phyloP scores from a whole-genome alignment of 2,888 invertebrate species.

The Cantharis nigra region DNA sequence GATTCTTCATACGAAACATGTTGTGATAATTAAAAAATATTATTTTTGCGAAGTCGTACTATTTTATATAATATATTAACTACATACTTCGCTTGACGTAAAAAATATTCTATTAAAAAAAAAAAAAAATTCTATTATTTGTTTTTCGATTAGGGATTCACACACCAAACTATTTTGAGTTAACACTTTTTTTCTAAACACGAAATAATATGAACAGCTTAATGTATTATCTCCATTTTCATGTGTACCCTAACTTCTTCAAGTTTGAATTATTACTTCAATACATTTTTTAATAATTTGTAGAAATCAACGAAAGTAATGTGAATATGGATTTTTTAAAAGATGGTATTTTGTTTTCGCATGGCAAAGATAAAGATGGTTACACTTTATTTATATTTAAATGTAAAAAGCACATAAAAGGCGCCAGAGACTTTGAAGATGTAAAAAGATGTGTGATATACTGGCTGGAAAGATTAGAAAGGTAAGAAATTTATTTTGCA shows the following conservation, averaged over 20 bases:
- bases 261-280: neutral
- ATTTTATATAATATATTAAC: too few species aligned
- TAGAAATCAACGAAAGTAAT: conserved; percentile 72
- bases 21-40: too few species aligned
- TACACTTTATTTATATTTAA: conserved; percentile 77
- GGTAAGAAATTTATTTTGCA: conserved; percentile 53
- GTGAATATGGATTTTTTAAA: conserved; percentile 74
- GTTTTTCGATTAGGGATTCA: neutral
- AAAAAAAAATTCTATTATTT: too few species aligned
- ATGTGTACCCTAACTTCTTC: too few species aligned
- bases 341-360: conserved; percentile 77
- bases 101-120: too few species aligned
- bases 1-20: too few species aligned
- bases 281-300: conserved; percentile 31
- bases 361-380: conserved; percentile 81
- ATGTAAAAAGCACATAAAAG: conserved; percentile 80
- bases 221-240: too few species aligned
- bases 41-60: too few species aligned
- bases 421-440: conserved; percentile 73
- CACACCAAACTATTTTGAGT: too few species aligned
- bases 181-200: too few species aligned
- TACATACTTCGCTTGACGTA: too few species aligned
- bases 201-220: too few species aligned
- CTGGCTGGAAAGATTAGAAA: conserved; percentile 81
- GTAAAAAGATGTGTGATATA: conserved; percentile 82